Evolutionary conservation across 2,888 invertebrate species (phyloP).

Genomic region (Antheraea yamamai): DNA sequence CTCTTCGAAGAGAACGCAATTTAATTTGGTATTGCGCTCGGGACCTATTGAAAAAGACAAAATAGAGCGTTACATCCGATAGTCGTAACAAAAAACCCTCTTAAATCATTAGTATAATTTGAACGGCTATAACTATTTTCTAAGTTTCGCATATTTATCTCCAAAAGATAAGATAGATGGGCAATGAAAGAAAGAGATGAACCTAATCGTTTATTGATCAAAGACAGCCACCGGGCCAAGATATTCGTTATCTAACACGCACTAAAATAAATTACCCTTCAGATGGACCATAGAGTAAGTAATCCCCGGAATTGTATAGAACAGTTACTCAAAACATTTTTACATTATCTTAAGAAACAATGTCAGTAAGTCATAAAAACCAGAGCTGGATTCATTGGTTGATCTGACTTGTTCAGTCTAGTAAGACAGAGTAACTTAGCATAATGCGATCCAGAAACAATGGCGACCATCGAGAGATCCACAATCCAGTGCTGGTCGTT

Average conservation of each 20-base stretch:
- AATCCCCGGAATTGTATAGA: slow-evolving; percentile 24
- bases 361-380: background rate
- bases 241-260: slow-evolving; percentile 26
- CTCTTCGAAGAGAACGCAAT: too few species aligned
- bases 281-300: slow-evolving; percentile 8
- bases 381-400: background rate
- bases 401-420: background rate
- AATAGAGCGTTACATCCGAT: too few species aligned
- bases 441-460: background rate
- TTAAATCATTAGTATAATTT: too few species aligned
- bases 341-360: background rate
- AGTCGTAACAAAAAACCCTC: too few species aligned
- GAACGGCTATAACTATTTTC: background rate
- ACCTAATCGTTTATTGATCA: slow-evolving; percentile 20
- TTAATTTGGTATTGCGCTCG: too few species aligned
- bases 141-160: slow-evolving; percentile 1
- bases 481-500: too few species aligned
- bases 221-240: background rate
- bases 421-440: background rate
- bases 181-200: slow-evolving; percentile 6
- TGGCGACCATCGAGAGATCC: too few species aligned
- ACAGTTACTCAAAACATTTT: background rate
- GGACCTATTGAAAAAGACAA: too few species aligned
- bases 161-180: background rate
- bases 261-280: slow-evolving; percentile 29